These are phyloP conservation scores for Brachymystax lenok DNA, from an alignment of 2,797 vertebrate species.

Conservation along the genomic window DNA sequence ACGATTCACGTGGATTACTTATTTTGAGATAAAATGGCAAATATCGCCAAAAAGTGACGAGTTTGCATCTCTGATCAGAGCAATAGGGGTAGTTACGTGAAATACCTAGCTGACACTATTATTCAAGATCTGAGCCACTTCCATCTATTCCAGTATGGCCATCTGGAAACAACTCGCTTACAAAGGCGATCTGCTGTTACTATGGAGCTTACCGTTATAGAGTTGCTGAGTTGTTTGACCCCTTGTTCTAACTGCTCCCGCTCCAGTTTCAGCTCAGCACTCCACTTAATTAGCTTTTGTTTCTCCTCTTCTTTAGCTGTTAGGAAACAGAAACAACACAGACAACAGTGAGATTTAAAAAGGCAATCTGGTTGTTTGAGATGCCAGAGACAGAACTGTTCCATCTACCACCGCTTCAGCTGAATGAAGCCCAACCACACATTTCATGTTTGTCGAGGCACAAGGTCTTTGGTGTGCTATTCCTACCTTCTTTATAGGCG, in stretches of 20 bases:
- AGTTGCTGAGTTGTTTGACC: conserved; percentile 96
- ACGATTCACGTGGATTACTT: too few relatives aligned
- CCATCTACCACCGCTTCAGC: background rate
- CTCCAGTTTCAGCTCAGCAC: conserved; percentile 94
- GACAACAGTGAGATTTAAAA: background rate
- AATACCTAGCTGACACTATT: too few relatives aligned
- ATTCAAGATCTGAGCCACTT: too few relatives aligned
- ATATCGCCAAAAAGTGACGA: too few relatives aligned
- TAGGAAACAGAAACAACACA: conserved; percentile 33
- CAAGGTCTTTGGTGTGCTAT: background rate
- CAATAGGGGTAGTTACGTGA: too few relatives aligned
- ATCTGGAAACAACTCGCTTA: background rate
- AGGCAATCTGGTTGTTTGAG: background rate
- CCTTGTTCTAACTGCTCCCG: conserved; percentile 95
- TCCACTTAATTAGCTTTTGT: conserved; percentile 97
- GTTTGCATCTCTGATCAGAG: too few relatives aligned
- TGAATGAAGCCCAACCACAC: background rate
- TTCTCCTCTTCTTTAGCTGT: conserved; percentile 99
- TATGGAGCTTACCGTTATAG: conserved; percentile 86
- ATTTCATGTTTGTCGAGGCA: background rate
- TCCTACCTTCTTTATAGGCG: conserved; percentile 97
- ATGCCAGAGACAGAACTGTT: background rate
- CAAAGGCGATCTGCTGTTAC: background rate
- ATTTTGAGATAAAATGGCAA: too few relatives aligned
- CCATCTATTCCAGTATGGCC: too few relatives aligned